Evolutionary conservation across 1,140 invertebrate genomes (phyloP), one percentile per base, ranked within the genome.

Genomic region (Steinernema khuongi): DNA sequence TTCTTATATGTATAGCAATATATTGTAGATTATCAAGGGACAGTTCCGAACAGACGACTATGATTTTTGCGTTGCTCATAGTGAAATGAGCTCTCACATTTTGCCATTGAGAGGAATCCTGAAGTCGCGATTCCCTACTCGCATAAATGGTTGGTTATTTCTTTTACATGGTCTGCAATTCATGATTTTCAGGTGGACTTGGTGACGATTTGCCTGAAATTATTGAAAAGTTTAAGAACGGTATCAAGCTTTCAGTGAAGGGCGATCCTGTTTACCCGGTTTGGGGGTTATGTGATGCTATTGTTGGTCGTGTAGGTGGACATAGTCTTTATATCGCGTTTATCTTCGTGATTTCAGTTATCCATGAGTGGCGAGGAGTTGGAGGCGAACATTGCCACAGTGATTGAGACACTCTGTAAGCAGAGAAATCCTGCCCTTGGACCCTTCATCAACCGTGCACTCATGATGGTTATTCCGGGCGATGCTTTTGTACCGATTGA

Each of bases 61-160:
- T 31, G 82, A 84, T 72, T 84, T 84, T 74, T 85, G 83, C 71
- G 80, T 84, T 0, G 82, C 82, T 0, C 83, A 85, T 67, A 50
- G 41, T 17, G 76, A 80, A 73, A 85, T 84, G 81, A 79, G 70
- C 28, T 60, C 32, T 1, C 36, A 50, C 18, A 81, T 85, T 72
- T 29, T 84, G 31, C 79, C 83, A 28, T 71, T 84, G 0, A 74
- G 82, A 28, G 82, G 82, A 69, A 78, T 84, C 22, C 72, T 84
- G 0, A 81, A 80, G 70, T 73, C 81, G 1, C 70, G 82, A 19
- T 84, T 82, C 70, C 82, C 82, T 17, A 84, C 80, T 17, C 80
- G 70, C 70, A 43, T 75, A 2, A 84, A 84, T 60, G 82, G 82
- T 79, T 69, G 1, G 73, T 77, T 67, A 30, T 32, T 43, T 30